Conservation (phyloP, 2,797 vertebrate genomes). For the Anguilla pacifica region DNA sequence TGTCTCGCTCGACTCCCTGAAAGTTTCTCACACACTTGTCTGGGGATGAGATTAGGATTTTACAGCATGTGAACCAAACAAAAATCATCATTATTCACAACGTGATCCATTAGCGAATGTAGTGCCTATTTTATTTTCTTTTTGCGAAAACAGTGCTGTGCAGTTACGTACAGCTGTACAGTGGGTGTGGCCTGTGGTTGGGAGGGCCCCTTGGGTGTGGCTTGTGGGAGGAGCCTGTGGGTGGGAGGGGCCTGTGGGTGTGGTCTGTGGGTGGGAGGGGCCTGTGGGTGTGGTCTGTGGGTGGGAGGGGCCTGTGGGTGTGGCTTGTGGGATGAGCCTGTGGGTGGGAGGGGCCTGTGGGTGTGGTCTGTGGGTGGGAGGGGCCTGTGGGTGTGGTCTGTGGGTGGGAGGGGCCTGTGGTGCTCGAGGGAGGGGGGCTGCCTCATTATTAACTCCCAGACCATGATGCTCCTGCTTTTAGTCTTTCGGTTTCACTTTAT, state of each 20-base stretch:
- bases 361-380: slow-evolving; percentile 45
- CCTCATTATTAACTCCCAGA: slow-evolving; percentile 58
- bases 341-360: too few relatives aligned
- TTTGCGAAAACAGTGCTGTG: slow-evolving; percentile 69
- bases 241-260: too few relatives aligned
- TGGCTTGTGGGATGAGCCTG: too few relatives aligned
- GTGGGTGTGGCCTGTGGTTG: slow-evolving; percentile 37
- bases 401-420: slow-evolving; percentile 53
- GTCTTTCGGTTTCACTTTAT: slow-evolving; percentile 43
- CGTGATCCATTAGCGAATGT: slow-evolving; percentile 82
- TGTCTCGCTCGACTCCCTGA: slow-evolving; percentile 52
- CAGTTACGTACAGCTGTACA: slow-evolving; percentile 75
- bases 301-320: too few relatives aligned
- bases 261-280: too few relatives aligned
- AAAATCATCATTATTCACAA: slow-evolving; percentile 60
- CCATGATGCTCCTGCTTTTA: slow-evolving; percentile 51
- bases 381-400: slow-evolving; percentile 51
- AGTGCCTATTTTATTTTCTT: slow-evolving; percentile 75
- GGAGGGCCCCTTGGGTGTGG: too few relatives aligned
- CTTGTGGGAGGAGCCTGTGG: slow-evolving; percentile 34
- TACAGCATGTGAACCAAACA: slow-evolving; percentile 64
- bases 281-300: too few relatives aligned
- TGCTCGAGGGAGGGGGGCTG: background rate
- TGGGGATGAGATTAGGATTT: slow-evolving; percentile 73
- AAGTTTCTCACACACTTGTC: slow-evolving; percentile 81